Percentiles rank a stretch among this genome's conserved stretches.
Evolutionary conservation across 2,113 vertebrate genomes (phyloP).

Genomic region (Paedocypris sp.): DNA sequence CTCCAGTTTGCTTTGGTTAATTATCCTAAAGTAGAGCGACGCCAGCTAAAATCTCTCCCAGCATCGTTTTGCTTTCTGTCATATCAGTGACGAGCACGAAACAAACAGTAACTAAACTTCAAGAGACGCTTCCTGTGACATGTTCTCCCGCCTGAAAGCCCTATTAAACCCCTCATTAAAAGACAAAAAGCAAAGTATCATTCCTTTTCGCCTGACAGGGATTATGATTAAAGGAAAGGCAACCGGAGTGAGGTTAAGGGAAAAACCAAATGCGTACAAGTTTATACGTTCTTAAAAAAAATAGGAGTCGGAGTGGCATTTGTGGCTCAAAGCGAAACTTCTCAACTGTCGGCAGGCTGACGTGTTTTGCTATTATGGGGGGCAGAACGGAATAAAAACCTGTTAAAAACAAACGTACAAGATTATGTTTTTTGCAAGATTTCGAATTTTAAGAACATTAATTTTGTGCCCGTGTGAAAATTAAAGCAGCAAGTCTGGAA

Average conservation of each 20-base stretch:
- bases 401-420: background rate
- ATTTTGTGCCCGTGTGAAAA: no score
- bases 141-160: background rate
- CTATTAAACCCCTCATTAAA: background rate
- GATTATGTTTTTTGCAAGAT: no score
- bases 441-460: no score
- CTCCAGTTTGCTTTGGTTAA: background rate
- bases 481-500: no score
- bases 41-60: background rate
- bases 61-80: background rate
- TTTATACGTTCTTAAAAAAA: background rate
- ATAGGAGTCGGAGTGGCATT: background rate
- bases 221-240: background rate
- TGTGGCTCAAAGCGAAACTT: slow-evolving; percentile 5
- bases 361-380: background rate
- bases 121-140: background rate
- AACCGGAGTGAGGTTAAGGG: no score
- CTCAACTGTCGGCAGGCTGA: slow-evolving; percentile 1
- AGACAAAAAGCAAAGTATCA: background rate
- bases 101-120: background rate
- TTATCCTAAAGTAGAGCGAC: background rate
- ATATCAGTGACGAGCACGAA: background rate
- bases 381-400: background rate
- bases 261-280: background rate
- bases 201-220: background rate